These are phyloP conservation scores for Anguilla obscura DNA, from an alignment of 2,797 vertebrate species.

Conservation along the genomic window DNA sequence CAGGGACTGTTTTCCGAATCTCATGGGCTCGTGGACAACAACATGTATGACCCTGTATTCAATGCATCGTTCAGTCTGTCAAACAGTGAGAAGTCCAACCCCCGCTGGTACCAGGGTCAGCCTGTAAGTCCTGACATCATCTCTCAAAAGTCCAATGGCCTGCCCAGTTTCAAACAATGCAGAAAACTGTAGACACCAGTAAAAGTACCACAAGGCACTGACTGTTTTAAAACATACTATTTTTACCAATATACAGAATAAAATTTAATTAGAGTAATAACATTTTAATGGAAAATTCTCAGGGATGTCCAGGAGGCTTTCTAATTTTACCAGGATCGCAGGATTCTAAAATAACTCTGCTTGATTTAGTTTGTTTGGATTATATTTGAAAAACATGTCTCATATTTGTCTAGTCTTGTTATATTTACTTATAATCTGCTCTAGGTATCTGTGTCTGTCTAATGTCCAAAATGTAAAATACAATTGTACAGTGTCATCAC, in stretches of 20 bases:
- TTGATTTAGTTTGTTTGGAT: too few relatives aligned
- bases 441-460: background rate
- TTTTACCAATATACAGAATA: too few relatives aligned
- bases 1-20: conserved; percentile 78
- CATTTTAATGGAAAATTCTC: background rate
- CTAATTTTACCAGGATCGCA: background rate
- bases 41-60: conserved; percentile 74
- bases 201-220: too few relatives aligned
- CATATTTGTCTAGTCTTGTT: background rate
- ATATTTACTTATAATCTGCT: background rate
- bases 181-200: background rate
- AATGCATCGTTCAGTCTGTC: conserved; percentile 72
- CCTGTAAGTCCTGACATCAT: conserved; percentile 63
- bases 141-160: background rate
- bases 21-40: conserved; percentile 76
- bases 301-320: background rate
- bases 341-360: background rate
- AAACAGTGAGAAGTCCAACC: conserved; percentile 68
- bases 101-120: conserved; percentile 73
- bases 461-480: background rate
- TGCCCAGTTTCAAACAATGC: background rate
- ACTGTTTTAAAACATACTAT: too few relatives aligned
- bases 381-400: background rate
- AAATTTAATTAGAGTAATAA: background rate
- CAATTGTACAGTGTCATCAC: background rate